Evolutionary conservation across 2,888 invertebrate genomes (phyloP).

Genomic region (Lycophotia porphyrea): DNA sequence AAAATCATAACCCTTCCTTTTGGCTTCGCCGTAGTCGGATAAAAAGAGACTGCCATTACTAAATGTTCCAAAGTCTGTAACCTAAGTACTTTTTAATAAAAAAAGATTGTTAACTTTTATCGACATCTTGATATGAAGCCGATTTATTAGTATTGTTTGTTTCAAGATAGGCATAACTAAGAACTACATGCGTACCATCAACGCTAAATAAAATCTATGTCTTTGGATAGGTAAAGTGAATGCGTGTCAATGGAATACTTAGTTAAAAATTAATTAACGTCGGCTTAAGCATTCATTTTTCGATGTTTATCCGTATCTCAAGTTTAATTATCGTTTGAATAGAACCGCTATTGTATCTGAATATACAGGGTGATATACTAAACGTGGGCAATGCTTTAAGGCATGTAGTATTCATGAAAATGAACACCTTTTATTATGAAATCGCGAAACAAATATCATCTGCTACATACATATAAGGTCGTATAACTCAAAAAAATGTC

Average conservation of each 20-base stretch:
- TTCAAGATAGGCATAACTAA: slow-evolving; percentile 16
- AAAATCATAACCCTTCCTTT: too few species aligned
- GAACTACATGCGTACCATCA: slow-evolving; percentile 3
- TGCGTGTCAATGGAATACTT: not conserved
- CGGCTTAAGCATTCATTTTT: not conserved
- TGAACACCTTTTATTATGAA: too few species aligned
- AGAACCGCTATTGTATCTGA: too few species aligned
- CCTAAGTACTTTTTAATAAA: not conserved
- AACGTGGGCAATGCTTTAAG: too few species aligned
- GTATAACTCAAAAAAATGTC: too few species aligned
- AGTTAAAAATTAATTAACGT: not conserved
- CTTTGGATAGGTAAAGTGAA: slow-evolving; percentile 1
- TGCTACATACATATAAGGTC: too few species aligned
- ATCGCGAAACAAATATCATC: too few species aligned
- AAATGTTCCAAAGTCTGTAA: not conserved
- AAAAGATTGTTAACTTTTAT: not conserved
- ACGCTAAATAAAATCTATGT: slow-evolving; percentile 14
- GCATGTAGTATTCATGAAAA: too few species aligned
- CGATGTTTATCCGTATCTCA: too few species aligned
- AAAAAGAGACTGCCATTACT: not conserved
- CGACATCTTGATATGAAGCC: slow-evolving; percentile 5
- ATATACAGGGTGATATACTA: too few species aligned
- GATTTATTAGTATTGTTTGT: slow-evolving; percentile 28
- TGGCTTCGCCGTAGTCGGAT: too few species aligned
- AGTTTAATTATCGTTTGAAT: too few species aligned